Evolutionary conservation across 2,797 vertebrate species (phyloP), one percentile per base, ranked within the genome.

Genomic region (Sparidentex hasta): DNA sequence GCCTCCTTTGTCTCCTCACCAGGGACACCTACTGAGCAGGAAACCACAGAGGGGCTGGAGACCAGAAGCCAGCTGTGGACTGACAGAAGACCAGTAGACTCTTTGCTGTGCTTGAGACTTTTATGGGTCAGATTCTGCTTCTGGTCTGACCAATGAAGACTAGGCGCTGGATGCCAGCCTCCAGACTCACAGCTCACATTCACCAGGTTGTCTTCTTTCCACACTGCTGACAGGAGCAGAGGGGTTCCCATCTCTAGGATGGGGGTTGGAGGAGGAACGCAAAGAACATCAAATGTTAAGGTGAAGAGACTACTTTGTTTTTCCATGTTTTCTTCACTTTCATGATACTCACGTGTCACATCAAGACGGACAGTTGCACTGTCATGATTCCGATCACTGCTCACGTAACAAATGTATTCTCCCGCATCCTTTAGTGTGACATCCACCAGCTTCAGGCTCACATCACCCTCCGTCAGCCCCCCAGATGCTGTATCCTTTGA

Each of bases 111-210:
- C 3, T 14, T 0, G 3, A 65, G 2, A 47, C 11, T 23, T 14
- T 18, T 16, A 6, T 87, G 43, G 2, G 0, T 9, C 41, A 88
- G 64, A 43, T 4, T 1, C 0, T 5, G 6, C 2, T 54, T 27
- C 9, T 41, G 27, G 18, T 76, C 33, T 0, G 20, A 88, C 92
- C 92, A 94, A 1, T 1, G 38, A 63, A 94, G 61, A 8, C 0
- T 23, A 1, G 94, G 93, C 27, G 62, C 0, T 21, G 94, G 94
- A 65, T 78, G 65, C 94, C 94, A 95, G 18, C 94, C 90, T n/a
- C 78, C 71, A 70, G 94, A 93, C 54, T 80, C 64, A 71, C 93
- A 95, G 89, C 90, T 94, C 68, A 94, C 46, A 11, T 94, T 94
- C 38, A 86, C 1, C 21, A 2, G 18, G 47, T 87, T 74, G 4